Evolutionary conservation across 2,888 invertebrate genomes (phyloP).

Genomic region (Ferrisia virgata): DNA sequence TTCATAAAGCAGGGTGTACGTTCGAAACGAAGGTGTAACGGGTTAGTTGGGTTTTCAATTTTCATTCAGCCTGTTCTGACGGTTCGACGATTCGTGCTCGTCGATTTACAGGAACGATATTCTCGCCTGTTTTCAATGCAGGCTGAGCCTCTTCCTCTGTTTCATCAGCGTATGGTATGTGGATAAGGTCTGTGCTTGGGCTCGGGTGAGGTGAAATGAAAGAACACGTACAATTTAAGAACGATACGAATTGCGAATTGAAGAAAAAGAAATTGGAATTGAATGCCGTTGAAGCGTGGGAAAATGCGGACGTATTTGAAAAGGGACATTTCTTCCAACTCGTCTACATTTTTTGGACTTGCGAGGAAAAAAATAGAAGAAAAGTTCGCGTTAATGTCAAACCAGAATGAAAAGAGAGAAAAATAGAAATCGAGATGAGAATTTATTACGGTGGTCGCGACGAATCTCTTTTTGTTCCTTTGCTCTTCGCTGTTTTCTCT

Average conservation of each 20-base stretch:
- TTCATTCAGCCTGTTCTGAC: not conserved
- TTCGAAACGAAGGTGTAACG: not conserved
- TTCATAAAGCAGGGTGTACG: not conserved
- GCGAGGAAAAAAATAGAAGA: not conserved
- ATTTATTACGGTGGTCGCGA: not conserved
- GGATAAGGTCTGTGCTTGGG: not conserved
- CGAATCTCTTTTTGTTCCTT: not conserved
- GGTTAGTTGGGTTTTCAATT: not conserved
- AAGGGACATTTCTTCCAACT: conserved; percentile 19
- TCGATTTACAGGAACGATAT: not conserved
- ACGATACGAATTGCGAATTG: not conserved
- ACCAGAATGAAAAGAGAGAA: not conserved
- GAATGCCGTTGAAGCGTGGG: conserved; percentile 8
- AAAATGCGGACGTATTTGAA: conserved; percentile 12
- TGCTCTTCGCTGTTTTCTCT: not conserved
- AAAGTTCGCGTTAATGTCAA: not conserved
- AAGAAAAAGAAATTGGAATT: conserved; percentile 20
- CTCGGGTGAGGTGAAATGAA: not conserved
- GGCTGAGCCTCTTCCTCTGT: too few species aligned
- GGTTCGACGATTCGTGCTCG: not conserved
- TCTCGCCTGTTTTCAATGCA: not conserved
- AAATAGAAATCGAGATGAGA: conserved; percentile 15
- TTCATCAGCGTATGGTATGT: not conserved
- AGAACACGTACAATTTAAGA: conserved; percentile 1
- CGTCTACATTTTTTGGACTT: conserved; percentile 10